A percentile compares a stretch with the other conserved stretches of the same genome.
phyloP scores from a whole-genome alignment of 2,113 vertebrate species.

The Mesitornis unicolor region DNA sequence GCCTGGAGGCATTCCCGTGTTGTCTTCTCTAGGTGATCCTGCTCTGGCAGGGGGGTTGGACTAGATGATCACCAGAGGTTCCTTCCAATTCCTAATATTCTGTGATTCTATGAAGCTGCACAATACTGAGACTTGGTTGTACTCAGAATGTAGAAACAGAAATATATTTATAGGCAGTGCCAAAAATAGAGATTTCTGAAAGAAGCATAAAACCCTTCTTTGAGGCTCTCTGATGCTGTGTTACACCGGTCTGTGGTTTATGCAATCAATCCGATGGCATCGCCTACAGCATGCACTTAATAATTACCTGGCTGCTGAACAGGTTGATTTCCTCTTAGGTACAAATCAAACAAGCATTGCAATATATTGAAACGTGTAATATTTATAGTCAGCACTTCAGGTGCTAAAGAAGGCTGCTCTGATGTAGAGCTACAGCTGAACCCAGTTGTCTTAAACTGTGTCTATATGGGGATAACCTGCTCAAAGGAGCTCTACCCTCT shows the following conservation, averaged over 20 bases:
- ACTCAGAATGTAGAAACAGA: not conserved
- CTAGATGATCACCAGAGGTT: too few relatives aligned
- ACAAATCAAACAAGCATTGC: not conserved
- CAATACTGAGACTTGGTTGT: not conserved
- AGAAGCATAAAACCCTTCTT: not conserved
- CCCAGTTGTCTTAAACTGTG: not conserved
- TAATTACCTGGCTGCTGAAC: constrained; percentile 8
- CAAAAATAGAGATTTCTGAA: not conserved
- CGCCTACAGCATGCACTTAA: not conserved
- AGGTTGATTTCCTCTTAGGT: not conserved
- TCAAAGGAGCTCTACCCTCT: not conserved
- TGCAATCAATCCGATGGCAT: not conserved
- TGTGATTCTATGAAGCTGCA: too few relatives aligned
- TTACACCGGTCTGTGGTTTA: not conserved
- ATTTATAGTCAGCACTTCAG: not conserved
- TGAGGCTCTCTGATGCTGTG: not conserved
- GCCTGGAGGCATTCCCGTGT: too few relatives aligned
- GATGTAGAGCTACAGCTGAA: not conserved
- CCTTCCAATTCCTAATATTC: too few relatives aligned
- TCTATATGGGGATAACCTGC: not conserved
- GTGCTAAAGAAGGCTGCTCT: not conserved
- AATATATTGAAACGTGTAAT: not conserved
- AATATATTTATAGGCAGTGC: not conserved
- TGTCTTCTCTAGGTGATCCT: too few relatives aligned
- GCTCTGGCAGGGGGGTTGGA: too few relatives aligned